phyloP scores from a whole-genome alignment of 2,797 vertebrate genomes.

The Lateolabrax maculatus region DNA sequence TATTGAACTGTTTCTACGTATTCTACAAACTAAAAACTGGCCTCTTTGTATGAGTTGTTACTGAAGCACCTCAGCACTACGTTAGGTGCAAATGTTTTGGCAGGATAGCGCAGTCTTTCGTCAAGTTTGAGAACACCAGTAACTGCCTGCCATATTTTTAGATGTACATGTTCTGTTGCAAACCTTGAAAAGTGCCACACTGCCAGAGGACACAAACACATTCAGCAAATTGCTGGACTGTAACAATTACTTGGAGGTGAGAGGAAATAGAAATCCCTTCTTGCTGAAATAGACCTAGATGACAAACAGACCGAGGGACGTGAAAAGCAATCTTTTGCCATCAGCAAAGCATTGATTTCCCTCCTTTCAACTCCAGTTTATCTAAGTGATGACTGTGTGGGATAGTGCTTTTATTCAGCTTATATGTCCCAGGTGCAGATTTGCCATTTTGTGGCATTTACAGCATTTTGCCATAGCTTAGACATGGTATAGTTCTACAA shows the following conservation, averaged over 20 bases:
- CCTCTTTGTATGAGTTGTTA: constrained; percentile 4
- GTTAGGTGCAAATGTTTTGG: constrained; percentile 27
- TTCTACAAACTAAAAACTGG: background rate
- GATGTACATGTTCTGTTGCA: constrained; percentile 34
- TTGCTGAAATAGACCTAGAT: constrained; percentile 67
- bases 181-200: constrained; percentile 57
- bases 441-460: constrained; percentile 22
- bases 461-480: constrained; percentile 3
- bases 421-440: constrained; percentile 18
- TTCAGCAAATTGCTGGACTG: constrained; percentile 66
- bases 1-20: background rate
- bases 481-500: background rate
- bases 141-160: constrained; percentile 49
- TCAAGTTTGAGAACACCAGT: constrained; percentile 42
- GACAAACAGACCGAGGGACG: constrained; percentile 66
- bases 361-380: constrained; percentile 47
- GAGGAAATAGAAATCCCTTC: constrained; percentile 70
- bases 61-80: background rate
- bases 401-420: constrained; percentile 7
- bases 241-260: constrained; percentile 73
- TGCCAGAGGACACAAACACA: constrained; percentile 64
- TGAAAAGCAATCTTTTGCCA: constrained; percentile 63
- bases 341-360: constrained; percentile 64
- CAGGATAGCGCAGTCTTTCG: constrained; percentile 16
- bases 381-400: constrained; percentile 42